phyloP scores from a whole-genome alignment of 2,113 vertebrate species.

The Nyctereutes procyonoides region DNA sequence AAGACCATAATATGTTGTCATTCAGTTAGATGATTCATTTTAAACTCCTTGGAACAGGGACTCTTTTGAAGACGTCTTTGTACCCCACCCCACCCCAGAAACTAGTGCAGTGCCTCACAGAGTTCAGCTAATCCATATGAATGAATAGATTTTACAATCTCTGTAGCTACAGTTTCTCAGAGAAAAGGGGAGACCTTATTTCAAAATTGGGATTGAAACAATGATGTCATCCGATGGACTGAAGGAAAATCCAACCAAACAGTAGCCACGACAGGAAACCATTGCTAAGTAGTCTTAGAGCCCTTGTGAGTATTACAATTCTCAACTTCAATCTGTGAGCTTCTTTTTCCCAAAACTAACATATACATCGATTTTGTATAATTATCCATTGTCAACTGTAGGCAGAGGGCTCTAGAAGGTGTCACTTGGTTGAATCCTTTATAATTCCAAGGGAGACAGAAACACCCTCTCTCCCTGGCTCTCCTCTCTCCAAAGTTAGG shows the following conservation, averaged over 20 bases:
- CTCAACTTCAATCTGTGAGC: background rate
- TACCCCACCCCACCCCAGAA: background rate
- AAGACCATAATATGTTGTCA: background rate
- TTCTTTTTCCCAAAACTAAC: background rate
- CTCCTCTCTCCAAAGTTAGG: background rate
- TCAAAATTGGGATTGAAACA: constrained; percentile 13
- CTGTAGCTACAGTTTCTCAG: constrained; percentile 10
- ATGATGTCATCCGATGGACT: background rate
- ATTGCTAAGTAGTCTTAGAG: background rate
- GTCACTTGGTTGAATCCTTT: background rate
- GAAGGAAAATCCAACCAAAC: background rate
- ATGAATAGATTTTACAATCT: constrained; percentile 44
- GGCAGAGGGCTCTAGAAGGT: background rate
- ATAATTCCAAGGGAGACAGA: background rate
- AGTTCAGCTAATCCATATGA: constrained; percentile 29
- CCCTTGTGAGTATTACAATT: background rate
- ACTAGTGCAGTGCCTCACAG: background rate
- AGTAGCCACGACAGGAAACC: background rate
- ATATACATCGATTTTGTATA: background rate
- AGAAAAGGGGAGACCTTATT: constrained; percentile 26
- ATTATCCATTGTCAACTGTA: background rate
- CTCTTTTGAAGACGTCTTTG: constrained; percentile 51
- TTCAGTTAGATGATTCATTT: constrained; percentile 13
- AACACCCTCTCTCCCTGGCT: background rate
- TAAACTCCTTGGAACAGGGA: background rate